These are phyloP conservation scores for Lipophrys pholis DNA, from an alignment of 2,113 vertebrate genomes.

Conservation along the genomic window DNA sequence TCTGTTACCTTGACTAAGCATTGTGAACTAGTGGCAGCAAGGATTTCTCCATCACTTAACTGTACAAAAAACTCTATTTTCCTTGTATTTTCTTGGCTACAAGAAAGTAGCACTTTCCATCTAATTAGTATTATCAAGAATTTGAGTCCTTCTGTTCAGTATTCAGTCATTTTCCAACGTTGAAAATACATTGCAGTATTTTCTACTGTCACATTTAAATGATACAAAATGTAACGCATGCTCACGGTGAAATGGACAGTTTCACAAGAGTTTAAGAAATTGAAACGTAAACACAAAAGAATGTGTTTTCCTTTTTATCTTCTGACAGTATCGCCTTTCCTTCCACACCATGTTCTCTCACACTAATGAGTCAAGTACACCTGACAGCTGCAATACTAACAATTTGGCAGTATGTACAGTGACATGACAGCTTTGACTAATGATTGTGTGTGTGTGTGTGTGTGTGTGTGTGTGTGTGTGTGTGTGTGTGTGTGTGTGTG, in stretches of 20 bases:
- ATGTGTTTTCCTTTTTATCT: slow-evolving; percentile 30
- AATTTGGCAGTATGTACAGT: slow-evolving; percentile 17
- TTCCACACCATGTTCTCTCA: slow-evolving; percentile 27
- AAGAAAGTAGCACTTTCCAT: background rate
- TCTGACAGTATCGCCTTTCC: slow-evolving; percentile 15
- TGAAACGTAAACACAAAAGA: slow-evolving; percentile 27
- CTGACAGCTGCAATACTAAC: slow-evolving; percentile 46
- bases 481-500: background rate
- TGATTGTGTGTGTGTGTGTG: slow-evolving; percentile 27
- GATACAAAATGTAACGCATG: background rate
- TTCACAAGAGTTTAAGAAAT: background rate
- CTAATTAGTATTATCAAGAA: background rate
- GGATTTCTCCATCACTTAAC: background rate
- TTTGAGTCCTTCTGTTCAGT: background rate
- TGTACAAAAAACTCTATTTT: too few relatives aligned
- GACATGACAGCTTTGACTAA: slow-evolving; percentile 64
- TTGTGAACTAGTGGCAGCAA: background rate
- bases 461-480: slow-evolving; percentile 7
- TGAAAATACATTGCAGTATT: slow-evolving; percentile 1
- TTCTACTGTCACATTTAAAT: background rate
- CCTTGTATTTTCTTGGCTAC: background rate
- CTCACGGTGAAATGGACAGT: background rate
- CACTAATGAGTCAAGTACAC: slow-evolving; percentile 51
- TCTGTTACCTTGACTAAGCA: background rate
- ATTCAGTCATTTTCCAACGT: background rate